Conservation (phyloP, 2,888 invertebrate species). For the Hermaeophaga mercurialis region DNA sequence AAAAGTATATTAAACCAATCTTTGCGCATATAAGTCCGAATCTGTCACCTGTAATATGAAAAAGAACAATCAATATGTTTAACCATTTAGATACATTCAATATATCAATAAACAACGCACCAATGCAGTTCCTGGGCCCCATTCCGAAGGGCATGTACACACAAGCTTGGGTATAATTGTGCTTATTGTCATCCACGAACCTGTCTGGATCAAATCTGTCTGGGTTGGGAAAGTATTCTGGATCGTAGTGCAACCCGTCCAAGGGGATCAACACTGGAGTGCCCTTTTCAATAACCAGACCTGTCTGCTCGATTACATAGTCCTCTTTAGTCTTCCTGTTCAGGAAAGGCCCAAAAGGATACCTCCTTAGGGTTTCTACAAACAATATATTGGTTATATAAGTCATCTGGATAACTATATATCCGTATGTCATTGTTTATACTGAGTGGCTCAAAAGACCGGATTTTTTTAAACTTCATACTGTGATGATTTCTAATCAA, state of each 20-base stretch:
- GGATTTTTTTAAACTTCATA: no score
- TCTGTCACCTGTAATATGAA: constrained; percentile 49
- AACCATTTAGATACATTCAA: no score
- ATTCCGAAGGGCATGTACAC: constrained; percentile 52
- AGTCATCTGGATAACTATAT: no score
- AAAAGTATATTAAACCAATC: constrained; percentile 49
- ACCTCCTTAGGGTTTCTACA: constrained; percentile 57
- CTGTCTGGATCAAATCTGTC: constrained; percentile 57
- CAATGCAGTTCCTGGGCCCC: constrained; percentile 54
- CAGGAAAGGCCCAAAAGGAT: constrained; percentile 53
- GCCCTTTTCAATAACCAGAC: constrained; percentile 54
- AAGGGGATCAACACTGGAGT: constrained; percentile 54
- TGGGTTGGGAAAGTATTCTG: constrained; percentile 55
- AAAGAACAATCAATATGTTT: constrained; percentile 2
- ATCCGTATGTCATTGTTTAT: no score
- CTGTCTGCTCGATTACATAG: constrained; percentile 53
- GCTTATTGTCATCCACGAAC: constrained; percentile 52
- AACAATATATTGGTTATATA: constrained; percentile 29
- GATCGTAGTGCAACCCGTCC: constrained; percentile 52
- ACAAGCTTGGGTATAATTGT: constrained; percentile 36
- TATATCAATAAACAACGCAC: no score
- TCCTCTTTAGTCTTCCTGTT: constrained; percentile 46
- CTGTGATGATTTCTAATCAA: no score
- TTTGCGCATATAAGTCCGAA: constrained; percentile 53
- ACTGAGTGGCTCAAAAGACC: no score